Evolutionary conservation across 92 coral and sea anemone species (phyloP).

Genomic region (Montipora capitata): DNA sequence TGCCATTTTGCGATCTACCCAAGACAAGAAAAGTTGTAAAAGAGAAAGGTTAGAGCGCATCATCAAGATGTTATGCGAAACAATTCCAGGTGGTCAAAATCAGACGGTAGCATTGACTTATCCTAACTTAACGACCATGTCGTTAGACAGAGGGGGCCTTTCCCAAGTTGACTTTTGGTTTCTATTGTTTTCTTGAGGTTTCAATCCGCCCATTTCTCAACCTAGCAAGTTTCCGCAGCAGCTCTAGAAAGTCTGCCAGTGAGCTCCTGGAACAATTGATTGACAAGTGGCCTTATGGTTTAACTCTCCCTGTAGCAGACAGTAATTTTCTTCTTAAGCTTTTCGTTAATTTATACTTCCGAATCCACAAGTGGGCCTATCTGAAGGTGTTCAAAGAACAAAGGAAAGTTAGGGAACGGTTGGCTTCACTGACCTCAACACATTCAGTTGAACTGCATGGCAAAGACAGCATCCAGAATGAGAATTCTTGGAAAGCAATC

Average conservation of each 20-base stretch:
- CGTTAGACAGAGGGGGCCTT: constrained; percentile 65
- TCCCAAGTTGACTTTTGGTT: constrained; percentile 40
- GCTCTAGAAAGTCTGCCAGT: constrained; percentile 44
- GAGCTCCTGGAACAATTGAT: constrained; percentile 44
- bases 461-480: constrained; percentile 55
- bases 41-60: neutral
- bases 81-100: neutral
- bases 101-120: constrained; percentile 45
- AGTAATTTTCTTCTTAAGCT: neutral
- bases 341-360: constrained; percentile 27
- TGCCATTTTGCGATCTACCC: neutral
- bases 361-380: constrained; percentile 63
- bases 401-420: constrained; percentile 12
- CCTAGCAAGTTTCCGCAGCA: constrained; percentile 37
- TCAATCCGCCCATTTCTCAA: constrained; percentile 60
- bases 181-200: constrained; percentile 53
- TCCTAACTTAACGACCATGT: constrained; percentile 35
- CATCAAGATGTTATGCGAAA: neutral
- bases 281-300: constrained; percentile 28
- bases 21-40: neutral
- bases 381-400: constrained; percentile 45
- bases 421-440: neutral
- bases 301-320: neutral
- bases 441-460: constrained; percentile 18
- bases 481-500: too few relatives aligned